These are phyloP conservation scores for Salmo trutta DNA, from an alignment of 2,797 vertebrate genomes.

Conservation along the genomic window DNA sequence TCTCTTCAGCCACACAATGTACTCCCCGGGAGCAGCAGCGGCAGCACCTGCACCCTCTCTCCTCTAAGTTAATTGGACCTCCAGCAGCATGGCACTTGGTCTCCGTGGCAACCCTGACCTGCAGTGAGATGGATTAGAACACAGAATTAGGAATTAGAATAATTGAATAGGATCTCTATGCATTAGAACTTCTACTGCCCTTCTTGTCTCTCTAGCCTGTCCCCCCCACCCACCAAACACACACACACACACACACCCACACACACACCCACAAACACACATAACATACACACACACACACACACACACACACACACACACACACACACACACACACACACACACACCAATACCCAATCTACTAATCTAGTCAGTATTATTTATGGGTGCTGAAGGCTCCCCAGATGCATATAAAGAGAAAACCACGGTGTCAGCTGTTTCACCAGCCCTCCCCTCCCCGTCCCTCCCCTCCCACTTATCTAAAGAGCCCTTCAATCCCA, in stretches of 20 bases:
- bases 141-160: no score
- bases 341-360: constrained; percentile 63
- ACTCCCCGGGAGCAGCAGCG: constrained; percentile 10
- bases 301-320: constrained; percentile 13
- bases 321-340: constrained; percentile 11
- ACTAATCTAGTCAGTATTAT: constrained; percentile 75
- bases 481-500: constrained; percentile 45
- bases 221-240: neutral
- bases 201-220: neutral
- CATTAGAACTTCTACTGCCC: constrained; percentile 51
- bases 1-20: constrained; percentile 22
- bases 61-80: constrained; percentile 68
- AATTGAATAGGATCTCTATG: constrained; percentile 17
- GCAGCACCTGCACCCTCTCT: constrained; percentile 30
- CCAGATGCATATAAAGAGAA: constrained; percentile 63
- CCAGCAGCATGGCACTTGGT: constrained; percentile 66
- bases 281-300: neutral
- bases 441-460: constrained; percentile 8
- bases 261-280: constrained; percentile 1
- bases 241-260: constrained; percentile 28
- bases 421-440: constrained; percentile 66
- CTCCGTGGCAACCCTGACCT: constrained; percentile 76
- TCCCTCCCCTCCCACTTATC: constrained; percentile 18
- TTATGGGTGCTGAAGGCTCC: constrained; percentile 69
- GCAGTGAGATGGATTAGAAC: constrained; percentile 67